A percentile compares a stretch with the other conserved stretches of the same genome.
These are phyloP conservation scores for Oscheius sp. DNA, from an alignment of 2,888 invertebrate species.

Conservation along the genomic window DNA sequence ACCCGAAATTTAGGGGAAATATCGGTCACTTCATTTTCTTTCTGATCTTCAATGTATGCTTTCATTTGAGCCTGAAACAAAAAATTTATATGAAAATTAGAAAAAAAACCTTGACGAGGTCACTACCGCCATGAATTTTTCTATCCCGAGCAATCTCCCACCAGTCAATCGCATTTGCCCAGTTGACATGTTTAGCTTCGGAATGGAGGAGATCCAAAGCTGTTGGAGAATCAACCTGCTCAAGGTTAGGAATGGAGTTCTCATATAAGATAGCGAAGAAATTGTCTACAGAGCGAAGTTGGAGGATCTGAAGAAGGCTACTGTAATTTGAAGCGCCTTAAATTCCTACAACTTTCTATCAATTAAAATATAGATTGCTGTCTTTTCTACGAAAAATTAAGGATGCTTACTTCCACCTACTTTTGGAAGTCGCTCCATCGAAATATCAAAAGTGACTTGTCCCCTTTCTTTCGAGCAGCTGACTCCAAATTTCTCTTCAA, in stretches of 20 bases:
- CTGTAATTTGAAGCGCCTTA: no score
- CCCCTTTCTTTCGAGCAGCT: constrained; percentile 64
- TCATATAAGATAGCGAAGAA: constrained; percentile 39
- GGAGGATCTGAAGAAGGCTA: constrained; percentile 4
- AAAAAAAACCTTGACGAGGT: constrained; percentile 2
- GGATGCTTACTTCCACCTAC: neutral
- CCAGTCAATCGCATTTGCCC: constrained; percentile 36
- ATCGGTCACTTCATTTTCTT: constrained; percentile 18
- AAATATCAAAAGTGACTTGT: constrained; percentile 63
- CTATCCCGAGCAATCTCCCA: constrained; percentile 30
- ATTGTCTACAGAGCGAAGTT: constrained; percentile 49
- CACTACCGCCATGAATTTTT: constrained; percentile 18
- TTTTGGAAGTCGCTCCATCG: constrained; percentile 45
- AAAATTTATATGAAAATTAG: neutral
- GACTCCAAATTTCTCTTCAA: constrained; percentile 68
- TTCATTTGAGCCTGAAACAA: constrained; percentile 16
- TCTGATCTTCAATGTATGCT: neutral
- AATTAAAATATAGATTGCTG: no score
- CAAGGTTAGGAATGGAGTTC: constrained; percentile 27
- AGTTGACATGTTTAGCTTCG: constrained; percentile 32
- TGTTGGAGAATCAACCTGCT: constrained; percentile 22
- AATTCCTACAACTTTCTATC: no score
- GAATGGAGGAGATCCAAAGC: constrained; percentile 32
- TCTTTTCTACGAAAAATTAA: constrained; percentile 7
- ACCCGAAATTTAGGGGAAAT: constrained; percentile 65